phyloP scores from a whole-genome alignment of 1,140 invertebrate genomes.

The Aphaenogaster rudis region DNA sequence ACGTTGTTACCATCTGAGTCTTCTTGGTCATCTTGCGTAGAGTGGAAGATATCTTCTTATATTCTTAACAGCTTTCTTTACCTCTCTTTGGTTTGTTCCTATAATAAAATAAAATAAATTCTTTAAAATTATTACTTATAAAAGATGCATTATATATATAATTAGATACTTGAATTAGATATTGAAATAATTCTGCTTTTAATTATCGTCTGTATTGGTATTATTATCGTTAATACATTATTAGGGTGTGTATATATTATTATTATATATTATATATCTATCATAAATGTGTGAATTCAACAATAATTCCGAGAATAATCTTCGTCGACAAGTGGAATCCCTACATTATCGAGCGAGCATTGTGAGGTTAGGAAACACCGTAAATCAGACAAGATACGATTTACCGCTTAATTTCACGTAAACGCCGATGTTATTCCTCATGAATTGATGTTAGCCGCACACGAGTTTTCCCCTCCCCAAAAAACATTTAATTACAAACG shows the following conservation, averaged over 20 bases:
- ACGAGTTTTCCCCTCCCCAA: not conserved
- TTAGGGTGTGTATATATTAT: not conserved
- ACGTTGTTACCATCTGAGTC: not conserved
- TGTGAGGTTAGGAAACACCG: constrained; percentile 22
- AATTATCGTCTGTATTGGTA: not conserved
- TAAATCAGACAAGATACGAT: constrained; percentile 1
- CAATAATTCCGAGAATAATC: not conserved
- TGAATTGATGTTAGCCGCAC: not conserved
- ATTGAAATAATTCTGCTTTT: not conserved
- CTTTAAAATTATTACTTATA: constrained; percentile 9
- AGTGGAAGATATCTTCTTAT: not conserved
- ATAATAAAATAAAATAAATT: constrained; percentile 32
- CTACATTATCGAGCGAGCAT: not conserved
- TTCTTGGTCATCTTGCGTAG: not conserved
- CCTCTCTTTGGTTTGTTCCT: not conserved
- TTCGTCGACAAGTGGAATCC: not conserved
- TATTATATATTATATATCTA: not conserved
- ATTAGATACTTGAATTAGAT: not conserved
- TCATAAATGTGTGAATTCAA: not conserved
- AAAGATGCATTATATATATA: not conserved
- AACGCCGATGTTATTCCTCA: not conserved
- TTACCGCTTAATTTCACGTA: not conserved
- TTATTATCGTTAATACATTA: not conserved
- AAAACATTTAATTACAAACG: not conserved
- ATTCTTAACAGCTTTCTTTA: not conserved